Base-by-base conservation (phyloP, 2,888 invertebrate genomes). In the Bembecia ichneumoniformis region DNA sequence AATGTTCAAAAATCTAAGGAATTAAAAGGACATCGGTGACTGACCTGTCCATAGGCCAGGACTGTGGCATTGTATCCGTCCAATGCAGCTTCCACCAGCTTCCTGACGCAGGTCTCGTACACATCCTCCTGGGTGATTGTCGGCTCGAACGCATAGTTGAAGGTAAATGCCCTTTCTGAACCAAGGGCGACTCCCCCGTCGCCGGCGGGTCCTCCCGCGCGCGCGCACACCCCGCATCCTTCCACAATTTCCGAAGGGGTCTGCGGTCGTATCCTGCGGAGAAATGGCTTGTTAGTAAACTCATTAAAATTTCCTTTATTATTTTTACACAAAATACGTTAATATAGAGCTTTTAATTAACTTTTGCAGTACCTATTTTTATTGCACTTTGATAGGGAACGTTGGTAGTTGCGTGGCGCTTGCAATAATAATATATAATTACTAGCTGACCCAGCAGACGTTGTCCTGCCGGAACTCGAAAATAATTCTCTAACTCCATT, bases 51-150 rank as follows among this genome's bases (percentile, higher is more conserved):
- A 83, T 98, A 98, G 0, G 99, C 99, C 64, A 99, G 90, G 43
- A 99, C 96, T 10, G 99, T 99, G 13, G 98, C 99, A 88, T 99
- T 99, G 87, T 97, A 98, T 51, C 99, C 99, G 66, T 97, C 95
- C 52, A 99, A 90, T 7, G 97, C 94, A 34, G 97, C 95, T 59
- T 96, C 95, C 58, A 99, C 94, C 51, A 99, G 90, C 49, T 92
- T 90, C 51, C 92, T 90, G 48, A 97, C 96, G 69, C 96, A 96
- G 10, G 90, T 90, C 46, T 93, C 90, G 77, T 98, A 99, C 20
- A 99, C 91, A 48, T 88, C 80, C 57, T 79, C 90, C 82, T 98
- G 99, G 49, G 81, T 79, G 44, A 92, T 89, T 50, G 87, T 88
- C 49, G 92, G 93, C 76, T 98, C 97, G 81, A 96, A 99, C 46